Base-by-base conservation (phyloP, 1,140 invertebrate genomes). In the Coptotermes formosanus region DNA sequence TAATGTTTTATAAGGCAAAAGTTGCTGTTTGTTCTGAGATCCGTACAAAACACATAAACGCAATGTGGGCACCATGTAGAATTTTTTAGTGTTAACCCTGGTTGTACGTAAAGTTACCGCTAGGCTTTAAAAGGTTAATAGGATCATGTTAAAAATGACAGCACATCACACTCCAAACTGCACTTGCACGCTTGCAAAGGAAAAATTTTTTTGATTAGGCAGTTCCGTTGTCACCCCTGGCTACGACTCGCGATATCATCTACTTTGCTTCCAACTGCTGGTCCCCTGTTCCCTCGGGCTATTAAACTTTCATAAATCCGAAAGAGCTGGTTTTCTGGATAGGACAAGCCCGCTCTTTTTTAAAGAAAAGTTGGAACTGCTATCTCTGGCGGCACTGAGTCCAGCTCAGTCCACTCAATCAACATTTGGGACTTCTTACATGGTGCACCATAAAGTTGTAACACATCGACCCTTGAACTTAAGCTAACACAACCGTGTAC, bases 231-330 rank as follows among this genome's bases (percentile, higher is more conserved):
- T 55, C 52, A 30, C 25, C 25, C 25, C 25, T 2, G 0, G 25
- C n/a, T 30, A 8, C 64, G 64, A 30, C 64, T 30, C 64, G 64
- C 64, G 64, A 75, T 75, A 75, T 30, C n/a, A 16, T 75, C 64
- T 75, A 12, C 64, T 75, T 30, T 21, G 2, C 64, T 75, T 30
- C 64, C 25, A 75, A 30, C 64, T 75, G 64, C 64, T 25, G 64
- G 64, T 75, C 64, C 64, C 64, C 11, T 75, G 14, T n/a, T 75
- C 64, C 64, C 64, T 75, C 25, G 64, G 25, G 64, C 64, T 75
- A 75, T 75, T 75, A 75, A 75, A 75, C 64, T 75, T 75, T 75
- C 64, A 75, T 75, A 75, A 75, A 75, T 75, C n/a, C 64, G 64
- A 75, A 75, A 75, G 64, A n/a, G 64, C 64, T 75, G 64, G 64